Percentiles rank a stretch among this genome's conserved stretches.
phyloP scores from a whole-genome alignment of 2,888 invertebrate species.

The Ochropleura leucogaster region DNA sequence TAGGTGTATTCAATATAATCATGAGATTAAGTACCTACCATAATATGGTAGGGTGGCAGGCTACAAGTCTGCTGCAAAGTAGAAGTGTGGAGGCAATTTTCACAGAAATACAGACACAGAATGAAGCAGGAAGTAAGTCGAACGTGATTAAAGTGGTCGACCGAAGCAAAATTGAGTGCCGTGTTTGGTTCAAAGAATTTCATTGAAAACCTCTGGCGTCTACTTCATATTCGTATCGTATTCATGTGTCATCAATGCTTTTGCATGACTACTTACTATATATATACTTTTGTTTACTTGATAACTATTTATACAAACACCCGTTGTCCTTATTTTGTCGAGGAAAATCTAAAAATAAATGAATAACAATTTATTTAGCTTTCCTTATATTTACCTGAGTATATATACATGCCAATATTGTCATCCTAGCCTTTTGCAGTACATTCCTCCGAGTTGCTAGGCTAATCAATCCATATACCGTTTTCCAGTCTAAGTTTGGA shows the following conservation, averaged over 20 bases:
- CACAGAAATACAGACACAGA: too few species aligned
- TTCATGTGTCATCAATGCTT: slow-evolving; percentile 2
- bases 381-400: not conserved
- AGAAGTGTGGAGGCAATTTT: not conserved
- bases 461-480: not conserved
- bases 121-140: not conserved
- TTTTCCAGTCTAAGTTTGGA: not conserved
- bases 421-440: not conserved
- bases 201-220: slow-evolving; percentile 23
- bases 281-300: too few species aligned
- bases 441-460: not conserved
- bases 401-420: too few species aligned
- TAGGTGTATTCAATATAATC: too few species aligned
- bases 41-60: not conserved
- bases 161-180: slow-evolving; percentile 20
- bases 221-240: slow-evolving; percentile 37
- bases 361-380: not conserved
- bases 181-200: slow-evolving; percentile 42
- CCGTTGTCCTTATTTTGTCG: slow-evolving; percentile 41
- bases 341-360: slow-evolving; percentile 24
- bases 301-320: not conserved
- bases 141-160: slow-evolving; percentile 23
- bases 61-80: too few species aligned
- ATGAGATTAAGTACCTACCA: too few species aligned
- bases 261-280: not conserved